These are phyloP conservation scores for Drosophila monieri DNA, from an alignment of 2,888 invertebrate species.

Conservation along the genomic window DNA sequence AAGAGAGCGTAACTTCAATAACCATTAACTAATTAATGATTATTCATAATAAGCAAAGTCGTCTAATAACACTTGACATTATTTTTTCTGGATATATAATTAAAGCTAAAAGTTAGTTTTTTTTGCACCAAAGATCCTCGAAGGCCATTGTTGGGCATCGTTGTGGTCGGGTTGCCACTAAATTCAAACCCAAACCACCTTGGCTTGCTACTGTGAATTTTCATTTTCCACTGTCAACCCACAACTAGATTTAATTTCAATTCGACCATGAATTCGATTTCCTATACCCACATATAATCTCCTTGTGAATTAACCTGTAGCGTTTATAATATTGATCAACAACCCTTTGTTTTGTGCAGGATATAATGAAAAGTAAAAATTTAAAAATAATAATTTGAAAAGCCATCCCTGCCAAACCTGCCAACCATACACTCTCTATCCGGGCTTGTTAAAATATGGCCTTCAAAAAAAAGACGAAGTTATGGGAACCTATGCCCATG, in stretches of 20 bases:
- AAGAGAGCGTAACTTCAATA: too few relatives aligned
- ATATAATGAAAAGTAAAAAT: conserved; percentile 6
- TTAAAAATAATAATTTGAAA: background rate
- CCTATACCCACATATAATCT: conserved; percentile 22
- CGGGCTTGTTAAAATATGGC: conserved; percentile 42
- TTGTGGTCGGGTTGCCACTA: conserved; percentile 20
- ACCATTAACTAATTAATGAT: too few relatives aligned
- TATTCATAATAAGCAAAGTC: too few relatives aligned
- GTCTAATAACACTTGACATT: conserved; percentile 5
- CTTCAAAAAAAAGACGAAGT: conserved; percentile 47
- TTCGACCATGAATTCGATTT: conserved; percentile 26
- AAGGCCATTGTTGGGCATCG: conserved; percentile 61
- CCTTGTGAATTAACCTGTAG: conserved; percentile 40
- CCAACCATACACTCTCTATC: conserved; percentile 9
- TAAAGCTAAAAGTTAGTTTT: too few relatives aligned
- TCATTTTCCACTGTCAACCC: conserved; percentile 55
- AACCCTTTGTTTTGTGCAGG: conserved; percentile 21
- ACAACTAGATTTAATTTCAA: conserved; percentile 47
- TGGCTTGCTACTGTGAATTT: conserved; percentile 4
- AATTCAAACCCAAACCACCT: background rate
- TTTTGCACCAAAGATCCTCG: too few relatives aligned
- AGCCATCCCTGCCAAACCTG: conserved; percentile 2
- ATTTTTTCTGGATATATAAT: too few relatives aligned
- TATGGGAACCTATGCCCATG: conserved; percentile 49
- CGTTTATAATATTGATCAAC: conserved; percentile 25